Evolutionary conservation across 2,797 vertebrate species (phyloP), one percentile per base, ranked within the genome.

Genomic region (Coracias cyanogaster): DNA sequence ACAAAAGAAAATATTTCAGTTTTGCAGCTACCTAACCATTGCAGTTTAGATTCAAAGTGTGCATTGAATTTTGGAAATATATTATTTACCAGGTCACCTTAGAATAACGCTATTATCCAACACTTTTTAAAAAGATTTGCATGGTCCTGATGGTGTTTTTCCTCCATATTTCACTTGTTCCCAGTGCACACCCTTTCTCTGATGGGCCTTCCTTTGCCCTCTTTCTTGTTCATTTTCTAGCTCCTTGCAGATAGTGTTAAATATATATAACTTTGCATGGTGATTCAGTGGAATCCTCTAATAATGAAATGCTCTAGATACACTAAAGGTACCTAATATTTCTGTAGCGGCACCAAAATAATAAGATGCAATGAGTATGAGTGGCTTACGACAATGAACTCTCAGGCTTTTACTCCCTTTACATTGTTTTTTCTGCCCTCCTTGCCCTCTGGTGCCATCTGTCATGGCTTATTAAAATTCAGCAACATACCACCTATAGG

Each of bases 211-310:
- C 55, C 31, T 41, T 29, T 52, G 20, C 3, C 9, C 15, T 48
- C 7, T 64, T 86, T 71, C n/a, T 20, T 17, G 1, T 77, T 80
- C 1, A 22, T 81, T 77, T 73, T 77, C 21, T 74, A 60, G 19
- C n/a, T 88, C 19, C 0, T 0, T 28, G 14, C 11, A 58, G 12
- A 15, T 16, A 69, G 28, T 25, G 5, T 25, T 57, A 79, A 43
- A 8, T 39, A 18, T 57, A 31, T n/a, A 62, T 49, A 87, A 66
- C 12, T 82, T 73, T 52, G 9, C 7, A 15, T 14, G n/a, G 9
- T 65, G 28, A 55, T 82, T 85, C 37, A 70, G 43, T 73, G 28
- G 46, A 72, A 80, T 76, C 29, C 60, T 62, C 26, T 79, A 60
- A 64, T 70, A 82, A 46, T 25, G 0, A 51, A 89, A 89, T 62